Percentiles rank a stretch among this genome's conserved stretches.
These are phyloP conservation scores for Ephestia elutella DNA, from an alignment of 1,140 invertebrate species.

Conservation along the genomic window DNA sequence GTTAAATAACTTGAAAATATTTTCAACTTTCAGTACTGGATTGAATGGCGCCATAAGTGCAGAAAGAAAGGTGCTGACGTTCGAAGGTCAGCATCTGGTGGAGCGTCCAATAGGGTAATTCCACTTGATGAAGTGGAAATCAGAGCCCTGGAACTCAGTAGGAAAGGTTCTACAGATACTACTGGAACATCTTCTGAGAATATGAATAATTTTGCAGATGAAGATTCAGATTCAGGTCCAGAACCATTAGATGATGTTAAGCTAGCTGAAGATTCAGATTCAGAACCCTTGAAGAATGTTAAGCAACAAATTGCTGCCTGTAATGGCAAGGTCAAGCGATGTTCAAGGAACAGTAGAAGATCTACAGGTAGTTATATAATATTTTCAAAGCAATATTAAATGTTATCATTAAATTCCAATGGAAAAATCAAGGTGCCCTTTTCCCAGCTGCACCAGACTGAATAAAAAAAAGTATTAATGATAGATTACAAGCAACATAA, in stretches of 20 bases:
- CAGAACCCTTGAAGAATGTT: conserved; percentile 33
- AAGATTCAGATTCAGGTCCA: too few species aligned
- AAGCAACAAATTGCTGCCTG: conserved; percentile 17
- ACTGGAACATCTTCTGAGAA: too few species aligned
- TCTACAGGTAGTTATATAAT: conserved; percentile 19
- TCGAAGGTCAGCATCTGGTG: conserved; percentile 29
- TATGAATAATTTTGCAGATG: too few species aligned
- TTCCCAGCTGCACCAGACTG: too few species aligned
- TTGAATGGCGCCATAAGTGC: conserved; percentile 63
- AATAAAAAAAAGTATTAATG: too few species aligned
- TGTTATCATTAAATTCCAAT: too few species aligned
- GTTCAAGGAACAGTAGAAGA: conserved; percentile 18
- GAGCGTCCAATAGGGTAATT: conserved; percentile 37
- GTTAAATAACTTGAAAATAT: too few species aligned
- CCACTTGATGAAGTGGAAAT: conserved; percentile 59
- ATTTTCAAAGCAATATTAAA: neutral
- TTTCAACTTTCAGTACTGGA: conserved; percentile 54
- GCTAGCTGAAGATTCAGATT: conserved; percentile 42
- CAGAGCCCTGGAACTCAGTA: conserved; percentile 48
- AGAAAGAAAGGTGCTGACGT: conserved; percentile 58
- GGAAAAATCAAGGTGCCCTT: too few species aligned
- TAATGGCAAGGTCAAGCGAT: conserved; percentile 18
- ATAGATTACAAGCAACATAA: too few species aligned
- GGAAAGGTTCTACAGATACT: conserved; percentile 26
- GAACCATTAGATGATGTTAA: too few species aligned